Percentiles rank a stretch among this genome's conserved stretches.
These are phyloP conservation scores for Torymus auratus DNA, from an alignment of 2,888 invertebrate species.

Conservation along the genomic window DNA sequence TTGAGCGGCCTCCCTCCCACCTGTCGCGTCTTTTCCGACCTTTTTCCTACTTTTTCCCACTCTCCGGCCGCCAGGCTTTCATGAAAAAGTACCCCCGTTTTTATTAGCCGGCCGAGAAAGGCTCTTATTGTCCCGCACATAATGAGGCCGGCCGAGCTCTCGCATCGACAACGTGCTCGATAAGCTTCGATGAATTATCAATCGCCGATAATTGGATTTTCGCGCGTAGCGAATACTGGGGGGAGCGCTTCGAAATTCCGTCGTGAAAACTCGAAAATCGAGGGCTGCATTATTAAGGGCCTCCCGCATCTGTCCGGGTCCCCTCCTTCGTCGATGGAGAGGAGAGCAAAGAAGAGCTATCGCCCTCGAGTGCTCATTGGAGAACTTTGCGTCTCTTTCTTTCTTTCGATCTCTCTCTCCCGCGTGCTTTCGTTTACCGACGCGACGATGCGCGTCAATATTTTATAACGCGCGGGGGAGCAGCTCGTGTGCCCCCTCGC, in stretches of 20 bases:
- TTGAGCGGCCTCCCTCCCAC: constrained; percentile 10
- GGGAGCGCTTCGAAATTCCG: constrained; percentile 61
- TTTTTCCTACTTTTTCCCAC: constrained; percentile 9
- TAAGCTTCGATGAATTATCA: constrained; percentile 48
- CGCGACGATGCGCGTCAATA: constrained; percentile 64
- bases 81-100: constrained; percentile 42
- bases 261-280: constrained; percentile 70
- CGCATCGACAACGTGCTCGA: neutral
- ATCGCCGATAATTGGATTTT: constrained; percentile 43
- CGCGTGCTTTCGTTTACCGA: constrained; percentile 42
- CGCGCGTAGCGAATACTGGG: neutral
- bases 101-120: neutral
- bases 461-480: constrained; percentile 63
- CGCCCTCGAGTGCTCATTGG: constrained; percentile 37
- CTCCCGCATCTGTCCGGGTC: constrained; percentile 55
- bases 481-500: constrained; percentile 55
- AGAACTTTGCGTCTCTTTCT: constrained; percentile 45
- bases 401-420: neutral
- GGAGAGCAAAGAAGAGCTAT: constrained; percentile 28
- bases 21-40: constrained; percentile 41
- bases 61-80: constrained; percentile 6
- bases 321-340: constrained; percentile 29
- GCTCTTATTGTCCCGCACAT: constrained; percentile 13
- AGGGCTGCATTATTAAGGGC: constrained; percentile 70
- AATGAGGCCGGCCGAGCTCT: neutral